Evolutionary conservation across 2,888 invertebrate genomes (phyloP).

Genomic region (Drosophila sordidula): DNA sequence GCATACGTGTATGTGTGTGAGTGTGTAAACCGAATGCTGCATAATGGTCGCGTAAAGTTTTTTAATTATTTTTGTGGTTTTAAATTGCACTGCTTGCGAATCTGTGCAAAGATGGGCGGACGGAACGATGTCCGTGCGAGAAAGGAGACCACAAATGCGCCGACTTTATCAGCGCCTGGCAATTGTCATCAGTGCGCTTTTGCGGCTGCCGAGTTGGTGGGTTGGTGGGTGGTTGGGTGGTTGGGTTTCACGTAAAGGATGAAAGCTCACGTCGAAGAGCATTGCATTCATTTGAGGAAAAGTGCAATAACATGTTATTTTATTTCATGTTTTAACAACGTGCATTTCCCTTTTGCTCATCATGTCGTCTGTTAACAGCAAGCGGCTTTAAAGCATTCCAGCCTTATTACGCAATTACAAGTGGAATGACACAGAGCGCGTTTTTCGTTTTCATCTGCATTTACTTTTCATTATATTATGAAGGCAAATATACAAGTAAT

Average conservation of each 20-base stretch:
- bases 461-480: slow-evolving; percentile 55
- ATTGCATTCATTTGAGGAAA: slow-evolving; percentile 63
- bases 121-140: slow-evolving; percentile 26
- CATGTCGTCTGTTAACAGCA: slow-evolving; percentile 50
- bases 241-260: neutral
- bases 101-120: slow-evolving; percentile 22
- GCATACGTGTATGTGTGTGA: slow-evolving; percentile 1
- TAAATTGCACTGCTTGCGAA: slow-evolving; percentile 65
- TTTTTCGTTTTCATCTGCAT: slow-evolving; percentile 29
- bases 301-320: slow-evolving; percentile 78
- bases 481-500: slow-evolving; percentile 54
- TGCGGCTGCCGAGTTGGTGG: neutral
- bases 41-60: slow-evolving; percentile 58
- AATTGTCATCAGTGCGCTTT: slow-evolving; percentile 45
- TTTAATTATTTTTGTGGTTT: slow-evolving; percentile 78
- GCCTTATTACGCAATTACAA: slow-evolving; percentile 73
- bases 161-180: slow-evolving; percentile 65
- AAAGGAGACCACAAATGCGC: slow-evolving; percentile 58
- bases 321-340: slow-evolving; percentile 47
- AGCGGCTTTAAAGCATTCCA: slow-evolving; percentile 71
- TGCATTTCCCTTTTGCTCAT: slow-evolving; percentile 21
- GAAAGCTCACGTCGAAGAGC: slow-evolving; percentile 26
- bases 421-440: slow-evolving; percentile 41
- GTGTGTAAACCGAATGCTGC: slow-evolving; percentile 2
- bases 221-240: neutral